Base-by-base conservation (phyloP, 30 jellyfish, hydroid and myxozoan genomes). In the Catostylus mosaicus region DNA sequence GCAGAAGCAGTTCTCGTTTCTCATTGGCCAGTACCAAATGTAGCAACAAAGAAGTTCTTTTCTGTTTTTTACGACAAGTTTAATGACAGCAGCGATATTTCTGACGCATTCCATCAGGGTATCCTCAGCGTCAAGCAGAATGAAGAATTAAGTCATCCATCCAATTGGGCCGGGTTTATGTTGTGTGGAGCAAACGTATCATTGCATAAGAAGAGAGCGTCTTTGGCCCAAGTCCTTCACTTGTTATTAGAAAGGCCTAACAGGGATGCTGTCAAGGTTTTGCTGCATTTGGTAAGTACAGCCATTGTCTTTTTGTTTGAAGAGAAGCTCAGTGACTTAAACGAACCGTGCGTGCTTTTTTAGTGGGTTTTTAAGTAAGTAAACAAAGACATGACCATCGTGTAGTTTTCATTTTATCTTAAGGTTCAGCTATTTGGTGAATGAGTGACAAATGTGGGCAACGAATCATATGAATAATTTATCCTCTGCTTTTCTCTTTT, bases 121-220 rank as follows among this genome's bases (percentile, higher is more conserved):
- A 65, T 94, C 24, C 31, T 54, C 40, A 76, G 64, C 3, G 67
- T 94, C 86, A 91, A 85, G 59, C 84, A 75, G 50, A 46, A 82
- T 9, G 47, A 73, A 1, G 96, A 79, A 0, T 88, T 68, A 33
- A 61, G 77, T 22, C 97, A 87, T 61, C 99, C 99, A 14, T 57
- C 96, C 3, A 83, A 83, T 48, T 94, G 99, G 99, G 97, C 96
- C 14, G 99, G 99, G 18, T 88, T 85, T 60, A 56, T 88, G 70
- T 46, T 94, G 61, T 81, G 60, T 64, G 99, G 99, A 9, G 52
- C 70, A 57, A 77, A 94, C 54, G 75, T 73, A 23, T 67, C 80
- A 16, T 71, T 94, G 73, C 75, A 86, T 51, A 83, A 84, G 65
- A 82, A 84, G 88, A 83, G 87, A 62, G 83, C 80, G 0, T 82